Evolutionary conservation across 2,113 vertebrate genomes (phyloP).

Genomic region (Progne subis): DNA sequence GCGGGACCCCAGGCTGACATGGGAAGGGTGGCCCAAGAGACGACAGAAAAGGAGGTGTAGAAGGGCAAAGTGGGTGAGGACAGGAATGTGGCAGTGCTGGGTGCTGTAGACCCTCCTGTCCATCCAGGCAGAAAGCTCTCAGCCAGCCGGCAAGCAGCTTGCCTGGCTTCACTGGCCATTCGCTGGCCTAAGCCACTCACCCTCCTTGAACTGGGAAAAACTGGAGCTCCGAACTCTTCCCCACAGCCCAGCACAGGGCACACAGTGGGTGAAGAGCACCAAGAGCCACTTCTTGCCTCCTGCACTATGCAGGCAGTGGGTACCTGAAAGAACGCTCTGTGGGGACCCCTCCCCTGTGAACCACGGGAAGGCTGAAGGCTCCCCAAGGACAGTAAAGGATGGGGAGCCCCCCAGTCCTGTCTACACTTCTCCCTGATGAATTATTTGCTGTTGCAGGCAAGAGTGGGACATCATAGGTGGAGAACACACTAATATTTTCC

Average conservation of each 20-base stretch:
- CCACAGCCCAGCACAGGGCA: background rate
- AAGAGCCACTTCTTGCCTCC: background rate
- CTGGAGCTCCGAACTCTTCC: background rate
- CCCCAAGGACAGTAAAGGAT: background rate
- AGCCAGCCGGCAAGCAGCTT: accelerated
- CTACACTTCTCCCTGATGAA: background rate
- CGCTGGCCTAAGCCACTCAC: background rate
- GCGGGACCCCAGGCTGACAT: background rate
- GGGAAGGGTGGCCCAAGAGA: background rate
- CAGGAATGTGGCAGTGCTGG: background rate
- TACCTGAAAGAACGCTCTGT: background rate
- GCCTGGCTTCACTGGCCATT: background rate
- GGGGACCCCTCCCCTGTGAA: background rate
- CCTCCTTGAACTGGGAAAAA: background rate
- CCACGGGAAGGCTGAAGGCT: background rate
- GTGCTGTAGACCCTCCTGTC: background rate
- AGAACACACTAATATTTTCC: background rate
- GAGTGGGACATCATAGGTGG: background rate
- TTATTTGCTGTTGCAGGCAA: background rate
- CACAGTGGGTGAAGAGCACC: background rate
- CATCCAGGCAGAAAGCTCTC: background rate
- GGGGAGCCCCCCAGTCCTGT: background rate
- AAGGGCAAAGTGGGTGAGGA: background rate
- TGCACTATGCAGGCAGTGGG: background rate
- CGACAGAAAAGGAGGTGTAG: background rate